These are phyloP conservation scores for Xenops minutus DNA, from an alignment of 2,797 vertebrate genomes.

Conservation along the genomic window DNA sequence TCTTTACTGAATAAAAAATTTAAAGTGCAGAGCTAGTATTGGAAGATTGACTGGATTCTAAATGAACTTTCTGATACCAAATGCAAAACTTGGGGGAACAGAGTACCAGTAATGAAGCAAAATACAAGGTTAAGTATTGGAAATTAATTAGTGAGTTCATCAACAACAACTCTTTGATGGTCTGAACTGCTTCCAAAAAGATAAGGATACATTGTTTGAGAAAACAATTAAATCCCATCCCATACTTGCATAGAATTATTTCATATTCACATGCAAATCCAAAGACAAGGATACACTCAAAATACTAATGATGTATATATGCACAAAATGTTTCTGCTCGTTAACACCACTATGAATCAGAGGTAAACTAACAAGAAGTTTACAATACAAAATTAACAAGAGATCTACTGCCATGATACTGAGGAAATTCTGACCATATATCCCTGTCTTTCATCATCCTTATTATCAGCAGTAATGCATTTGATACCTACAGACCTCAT, in stretches of 20 bases:
- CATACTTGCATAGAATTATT: constrained; percentile 76
- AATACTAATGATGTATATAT: constrained; percentile 44
- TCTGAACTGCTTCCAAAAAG: constrained; percentile 78
- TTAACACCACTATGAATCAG: neutral
- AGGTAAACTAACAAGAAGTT: neutral
- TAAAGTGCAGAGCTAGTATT: constrained; percentile 55
- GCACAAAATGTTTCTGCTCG: neutral
- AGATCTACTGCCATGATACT: neutral
- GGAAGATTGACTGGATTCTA: constrained; percentile 75
- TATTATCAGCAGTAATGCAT: neutral
- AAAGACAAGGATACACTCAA: constrained; percentile 59
- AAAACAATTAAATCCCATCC: constrained; percentile 77
- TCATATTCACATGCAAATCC: constrained; percentile 79
- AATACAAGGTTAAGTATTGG: constrained; percentile 75
- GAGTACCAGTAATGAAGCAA: constrained; percentile 62
- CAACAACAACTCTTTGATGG: constrained; percentile 76
- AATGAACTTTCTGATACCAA: constrained; percentile 73
- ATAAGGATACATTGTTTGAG: constrained; percentile 80
- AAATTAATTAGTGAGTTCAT: constrained; percentile 80
- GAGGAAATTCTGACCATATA: neutral
- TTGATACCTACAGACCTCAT: neutral
- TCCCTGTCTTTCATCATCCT: neutral
- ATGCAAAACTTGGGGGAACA: constrained; percentile 71
- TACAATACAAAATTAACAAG: neutral
- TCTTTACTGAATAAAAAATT: constrained; percentile 73